Conservation (phyloP, 2,113 vertebrate species). For the Hydrochoerus hydrochaeris region DNA sequence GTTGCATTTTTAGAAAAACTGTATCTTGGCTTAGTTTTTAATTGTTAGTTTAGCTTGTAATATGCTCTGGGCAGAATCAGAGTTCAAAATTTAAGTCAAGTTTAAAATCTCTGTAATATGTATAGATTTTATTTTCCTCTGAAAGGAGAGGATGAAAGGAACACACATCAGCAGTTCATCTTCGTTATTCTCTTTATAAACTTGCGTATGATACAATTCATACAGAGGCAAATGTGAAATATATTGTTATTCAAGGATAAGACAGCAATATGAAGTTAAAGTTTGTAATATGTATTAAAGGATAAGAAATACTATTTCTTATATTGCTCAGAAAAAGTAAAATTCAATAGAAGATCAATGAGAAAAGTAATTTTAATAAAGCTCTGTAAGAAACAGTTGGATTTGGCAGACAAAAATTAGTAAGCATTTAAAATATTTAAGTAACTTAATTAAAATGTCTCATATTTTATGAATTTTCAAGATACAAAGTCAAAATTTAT, state of each 20-base stretch:
- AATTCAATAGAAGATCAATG: not conserved
- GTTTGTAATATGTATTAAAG: not conserved
- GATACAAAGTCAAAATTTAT: not conserved
- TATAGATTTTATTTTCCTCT: not conserved
- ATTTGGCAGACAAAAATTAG: not conserved
- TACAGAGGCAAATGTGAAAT: not conserved
- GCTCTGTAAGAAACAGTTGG: not conserved
- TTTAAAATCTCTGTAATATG: not conserved
- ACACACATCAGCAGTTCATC: not conserved
- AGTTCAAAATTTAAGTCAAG: not conserved
- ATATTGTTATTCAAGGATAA: not conserved
- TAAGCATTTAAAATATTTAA: not conserved
- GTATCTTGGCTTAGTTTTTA: not conserved
- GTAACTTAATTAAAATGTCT: not conserved
- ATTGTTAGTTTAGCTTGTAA: not conserved
- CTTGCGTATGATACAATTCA: not conserved
- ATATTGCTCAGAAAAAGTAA: constrained; percentile 35
- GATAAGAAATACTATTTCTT: not conserved
- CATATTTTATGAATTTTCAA: constrained; percentile 38
- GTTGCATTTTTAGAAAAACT: not conserved
- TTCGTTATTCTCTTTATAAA: not conserved
- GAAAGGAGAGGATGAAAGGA: not conserved
- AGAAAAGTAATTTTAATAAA: constrained; percentile 14
- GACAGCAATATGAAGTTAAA: not conserved
- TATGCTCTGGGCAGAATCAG: not conserved